These are phyloP conservation scores for Casuarius casuarius DNA, from an alignment of 2,113 vertebrate species.

Conservation along the genomic window DNA sequence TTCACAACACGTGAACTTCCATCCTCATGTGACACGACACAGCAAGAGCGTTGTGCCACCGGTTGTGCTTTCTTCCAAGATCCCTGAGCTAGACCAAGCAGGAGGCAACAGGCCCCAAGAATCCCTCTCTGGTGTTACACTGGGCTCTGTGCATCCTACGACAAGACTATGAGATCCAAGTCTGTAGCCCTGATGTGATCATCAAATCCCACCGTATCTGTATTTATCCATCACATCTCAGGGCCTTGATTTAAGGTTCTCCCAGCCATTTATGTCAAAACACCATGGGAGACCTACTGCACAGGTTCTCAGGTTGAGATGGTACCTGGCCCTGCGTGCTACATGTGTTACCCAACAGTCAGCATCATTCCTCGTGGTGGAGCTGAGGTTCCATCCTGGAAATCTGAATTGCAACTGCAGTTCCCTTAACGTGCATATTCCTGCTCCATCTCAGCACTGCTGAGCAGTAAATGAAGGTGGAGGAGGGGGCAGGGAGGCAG, in stretches of 20 bases:
- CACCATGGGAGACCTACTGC: not conserved
- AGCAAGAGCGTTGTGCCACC: not conserved
- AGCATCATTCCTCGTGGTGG: not conserved
- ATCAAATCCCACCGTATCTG: not conserved
- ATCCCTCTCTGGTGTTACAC: not conserved
- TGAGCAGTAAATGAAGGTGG: not conserved
- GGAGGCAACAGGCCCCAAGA: not conserved
- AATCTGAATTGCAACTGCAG: not conserved
- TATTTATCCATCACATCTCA: not conserved
- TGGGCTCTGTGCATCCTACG: not conserved
- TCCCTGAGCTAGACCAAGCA: not conserved
- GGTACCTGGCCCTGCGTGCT: not conserved
- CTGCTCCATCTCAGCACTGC: not conserved
- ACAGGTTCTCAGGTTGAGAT: not conserved
- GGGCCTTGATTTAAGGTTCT: not conserved
- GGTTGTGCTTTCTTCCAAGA: not conserved
- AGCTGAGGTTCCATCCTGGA: conserved; percentile 31
- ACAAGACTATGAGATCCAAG: not conserved
- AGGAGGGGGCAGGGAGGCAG: conserved; percentile 20
- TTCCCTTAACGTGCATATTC: not conserved
- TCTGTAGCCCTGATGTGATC: accelerated
- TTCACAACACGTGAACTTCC: not conserved
- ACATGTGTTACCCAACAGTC: accelerated
- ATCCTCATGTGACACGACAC: not conserved
- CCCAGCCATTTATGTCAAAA: not conserved